A percentile compares a stretch with the other conserved stretches of the same genome.
Evolutionary conservation across 2,888 invertebrate species (phyloP).

Genomic region (Scaptodrosophila latifasciaeformis): DNA sequence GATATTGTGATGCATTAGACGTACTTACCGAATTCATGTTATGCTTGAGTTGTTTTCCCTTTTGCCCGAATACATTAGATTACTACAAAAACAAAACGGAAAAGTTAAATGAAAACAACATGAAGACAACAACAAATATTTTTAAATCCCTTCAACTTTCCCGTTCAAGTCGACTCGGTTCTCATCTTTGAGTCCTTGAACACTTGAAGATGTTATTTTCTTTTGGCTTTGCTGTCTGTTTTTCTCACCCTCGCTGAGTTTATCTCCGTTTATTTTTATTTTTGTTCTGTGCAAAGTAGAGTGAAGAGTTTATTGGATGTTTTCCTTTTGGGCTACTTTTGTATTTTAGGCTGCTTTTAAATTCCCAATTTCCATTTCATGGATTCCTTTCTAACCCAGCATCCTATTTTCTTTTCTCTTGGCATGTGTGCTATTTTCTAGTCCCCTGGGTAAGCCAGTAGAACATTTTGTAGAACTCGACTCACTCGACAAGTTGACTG

Average conservation of each 20-base stretch:
- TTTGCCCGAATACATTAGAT: constrained; percentile 9
- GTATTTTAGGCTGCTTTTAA: too few species aligned
- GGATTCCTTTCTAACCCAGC: too few species aligned
- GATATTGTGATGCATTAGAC: constrained; percentile 32
- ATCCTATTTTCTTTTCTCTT: too few species aligned
- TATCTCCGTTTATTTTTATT: constrained; percentile 9
- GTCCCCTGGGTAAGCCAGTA: too few species aligned
- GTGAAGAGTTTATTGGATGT: constrained; percentile 39
- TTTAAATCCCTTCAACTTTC: too few species aligned
- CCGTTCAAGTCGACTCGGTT: too few species aligned
- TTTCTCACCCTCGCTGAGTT: constrained; percentile 2
- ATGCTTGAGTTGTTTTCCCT: constrained; percentile 6
- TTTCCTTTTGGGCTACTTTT: constrained; percentile 30
- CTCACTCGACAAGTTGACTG: constrained; percentile 51
- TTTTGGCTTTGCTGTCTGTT: too few species aligned
- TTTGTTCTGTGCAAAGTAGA: constrained; percentile 26
- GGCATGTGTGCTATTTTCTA: too few species aligned
- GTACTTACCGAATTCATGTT: constrained; percentile 38
- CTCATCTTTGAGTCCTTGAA: too few species aligned
- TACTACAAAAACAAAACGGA: constrained; percentile 30
- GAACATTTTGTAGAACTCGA: constrained; percentile 31
- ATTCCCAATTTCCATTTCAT: too few species aligned
- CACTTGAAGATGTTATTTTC: too few species aligned
- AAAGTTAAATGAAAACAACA: constrained; percentile 28
- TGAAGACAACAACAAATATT: too few species aligned